These are phyloP conservation scores for Lathamus discolor DNA, from an alignment of 2,113 vertebrate genomes.

Conservation along the genomic window DNA sequence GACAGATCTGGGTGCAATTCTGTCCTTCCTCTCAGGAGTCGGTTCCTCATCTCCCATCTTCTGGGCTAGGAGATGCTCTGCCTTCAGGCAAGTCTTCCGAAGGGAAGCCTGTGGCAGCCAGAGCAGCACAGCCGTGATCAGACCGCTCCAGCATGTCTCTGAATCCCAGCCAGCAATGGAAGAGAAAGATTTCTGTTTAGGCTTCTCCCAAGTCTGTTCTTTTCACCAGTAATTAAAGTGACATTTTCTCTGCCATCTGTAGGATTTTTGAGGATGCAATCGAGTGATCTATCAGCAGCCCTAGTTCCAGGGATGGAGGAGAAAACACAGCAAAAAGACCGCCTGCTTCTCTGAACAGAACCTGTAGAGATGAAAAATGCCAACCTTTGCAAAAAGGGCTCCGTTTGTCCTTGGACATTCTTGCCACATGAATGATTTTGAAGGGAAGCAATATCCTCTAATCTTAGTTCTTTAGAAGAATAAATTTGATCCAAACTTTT, in stretches of 20 bases:
- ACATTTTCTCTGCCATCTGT: conserved; percentile 60
- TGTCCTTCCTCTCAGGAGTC: not conserved
- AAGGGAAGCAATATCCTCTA: not conserved
- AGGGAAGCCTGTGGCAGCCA: not conserved
- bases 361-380: not conserved
- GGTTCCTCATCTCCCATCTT: not conserved
- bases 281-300: conserved; percentile 23
- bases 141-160: not conserved
- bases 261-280: conserved; percentile 13
- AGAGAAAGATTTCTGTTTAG: not conserved
- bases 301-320: not conserved
- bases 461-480: not conserved
- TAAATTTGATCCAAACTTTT: not conserved
- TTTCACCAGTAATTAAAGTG: conserved; percentile 38
- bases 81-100: not conserved
- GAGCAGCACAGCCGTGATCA: accelerated
- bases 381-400: not conserved
- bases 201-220: not conserved
- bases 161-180: not conserved
- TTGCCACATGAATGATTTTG: not conserved
- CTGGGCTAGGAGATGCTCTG: not conserved
- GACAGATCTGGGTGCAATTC: accelerated
- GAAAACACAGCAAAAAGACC: not conserved
- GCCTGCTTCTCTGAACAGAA: not conserved
- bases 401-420: not conserved